Evolutionary conservation across 2,888 invertebrate genomes (phyloP), one percentile per base, ranked within the genome.

Genomic region (Eustalomyia histrio): DNA sequence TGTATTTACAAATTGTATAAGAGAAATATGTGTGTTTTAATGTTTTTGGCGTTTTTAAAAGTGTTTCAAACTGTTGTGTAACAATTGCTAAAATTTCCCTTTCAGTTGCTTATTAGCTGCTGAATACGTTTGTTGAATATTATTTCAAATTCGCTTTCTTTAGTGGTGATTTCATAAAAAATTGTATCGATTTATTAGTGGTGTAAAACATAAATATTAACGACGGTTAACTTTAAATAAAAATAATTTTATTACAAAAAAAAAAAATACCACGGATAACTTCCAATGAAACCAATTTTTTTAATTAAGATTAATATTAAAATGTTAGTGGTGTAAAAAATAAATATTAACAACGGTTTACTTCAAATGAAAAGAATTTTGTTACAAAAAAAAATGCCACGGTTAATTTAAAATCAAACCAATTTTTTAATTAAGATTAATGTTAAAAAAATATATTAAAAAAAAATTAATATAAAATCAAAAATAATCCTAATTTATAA

Each of bases 71-170:
- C 58, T 61, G 58, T 78, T 78, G 76, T 78, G 74, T 76, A 64
- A 79, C 69, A 79, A 78, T 78, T 69, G n/a, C 52, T 35, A 67
- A 76, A 76, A 64, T 88, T 88, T 89, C 87, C 87, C 88, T 88
- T 88, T 88, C 88, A 88, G 89, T 88, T 88, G 86, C 84, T 86
- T 84, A 86, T 85, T 87, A 85, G 87, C 85, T 85, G 87, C 87
- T 88, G 88, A 87, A 86, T 86, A 86, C 87, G 88, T 86, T 85
- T 84, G 88, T 75, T 68, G 86, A 85, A 85, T 86, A 84, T 84
- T 84, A 80, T 83, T 83, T 83, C 52, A 24, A 61, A 67, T 79
- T 79, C 78, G 78, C 78, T 73, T 78, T 79, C 67, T 60, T 55
- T 60, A 33, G 47, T 35, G 29, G 29, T 29, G 29, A 29, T 29